A percentile compares a stretch with the other conserved stretches of the same genome.
Conservation (phyloP, 1,140 invertebrate genomes). For the Bombus balteatus region DNA sequence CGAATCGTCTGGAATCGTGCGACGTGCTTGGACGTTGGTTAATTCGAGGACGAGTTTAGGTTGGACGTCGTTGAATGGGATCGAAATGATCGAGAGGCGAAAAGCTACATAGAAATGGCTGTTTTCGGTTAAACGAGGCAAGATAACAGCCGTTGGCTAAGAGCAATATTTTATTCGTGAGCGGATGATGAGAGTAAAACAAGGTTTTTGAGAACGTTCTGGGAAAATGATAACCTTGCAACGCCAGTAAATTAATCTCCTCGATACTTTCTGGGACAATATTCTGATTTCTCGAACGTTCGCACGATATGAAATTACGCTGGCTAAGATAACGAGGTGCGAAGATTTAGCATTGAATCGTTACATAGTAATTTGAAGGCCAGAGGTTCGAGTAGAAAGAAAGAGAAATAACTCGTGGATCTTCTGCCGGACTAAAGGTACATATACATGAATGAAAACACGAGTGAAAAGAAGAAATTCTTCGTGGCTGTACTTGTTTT, state of each 20-base stretch:
- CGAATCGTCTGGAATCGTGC: constrained; percentile 19
- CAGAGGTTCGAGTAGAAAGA: not conserved
- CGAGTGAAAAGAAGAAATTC: not conserved
- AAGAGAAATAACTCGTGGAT: not conserved
- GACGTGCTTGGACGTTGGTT: not conserved
- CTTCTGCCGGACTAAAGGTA: not conserved
- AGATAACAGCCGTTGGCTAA: not conserved
- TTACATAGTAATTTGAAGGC: not conserved
- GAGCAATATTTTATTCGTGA: not conserved
- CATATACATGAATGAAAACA: not conserved
- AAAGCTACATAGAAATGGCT: not conserved
- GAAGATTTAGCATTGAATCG: not conserved
- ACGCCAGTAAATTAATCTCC: not conserved
- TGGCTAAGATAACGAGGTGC: not conserved
- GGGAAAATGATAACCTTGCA: not conserved
- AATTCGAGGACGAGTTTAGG: constrained; percentile 13
- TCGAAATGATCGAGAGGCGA: constrained; percentile 18
- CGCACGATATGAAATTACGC: not conserved
- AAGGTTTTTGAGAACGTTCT: not conserved
- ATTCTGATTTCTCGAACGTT: not conserved
- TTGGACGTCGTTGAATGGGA: not conserved
- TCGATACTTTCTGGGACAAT: not conserved
- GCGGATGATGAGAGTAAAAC: too few species aligned
- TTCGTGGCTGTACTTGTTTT: not conserved
- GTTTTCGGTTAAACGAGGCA: not conserved